Conservation (phyloP, 92 coral and sea anemone genomes). For the Galaxea fascicularis region DNA sequence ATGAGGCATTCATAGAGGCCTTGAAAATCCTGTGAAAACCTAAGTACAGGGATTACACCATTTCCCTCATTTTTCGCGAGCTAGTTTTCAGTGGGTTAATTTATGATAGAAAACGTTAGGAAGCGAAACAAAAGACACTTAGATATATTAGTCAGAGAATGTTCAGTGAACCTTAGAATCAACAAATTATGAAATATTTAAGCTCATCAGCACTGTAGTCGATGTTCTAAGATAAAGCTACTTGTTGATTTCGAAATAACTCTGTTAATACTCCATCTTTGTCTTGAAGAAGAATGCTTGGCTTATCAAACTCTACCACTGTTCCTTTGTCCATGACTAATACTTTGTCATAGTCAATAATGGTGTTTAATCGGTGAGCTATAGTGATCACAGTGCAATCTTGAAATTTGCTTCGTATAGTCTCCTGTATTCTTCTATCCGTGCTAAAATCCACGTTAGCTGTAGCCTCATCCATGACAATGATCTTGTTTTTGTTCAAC, state of each 20-base stretch:
- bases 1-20: no score
- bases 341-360: conserved; percentile 84
- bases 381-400: conserved; percentile 92
- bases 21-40: no score
- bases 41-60: no score
- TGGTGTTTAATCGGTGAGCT: conserved; percentile 91
- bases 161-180: not conserved
- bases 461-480: conserved; percentile 92
- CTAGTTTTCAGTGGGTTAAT: no score
- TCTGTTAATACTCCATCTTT: conserved; percentile 79
- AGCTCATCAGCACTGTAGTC: not conserved
- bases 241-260: conserved; percentile 82
- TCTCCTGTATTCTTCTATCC: conserved; percentile 84
- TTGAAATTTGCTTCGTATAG: conserved; percentile 80
- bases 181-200: not conserved
- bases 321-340: conserved; percentile 89
- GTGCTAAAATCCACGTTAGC: conserved; percentile 93
- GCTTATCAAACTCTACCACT: conserved; percentile 80
- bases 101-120: no score
- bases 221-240: conserved; percentile 65
- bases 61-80: no score
- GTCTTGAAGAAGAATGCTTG: conserved; percentile 69
- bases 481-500: conserved; percentile 84
- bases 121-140: no score
- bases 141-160: not conserved